These are phyloP conservation scores for Hoplostethus atlanticus DNA, from an alignment of 2,797 vertebrate species.

Conservation along the genomic window DNA sequence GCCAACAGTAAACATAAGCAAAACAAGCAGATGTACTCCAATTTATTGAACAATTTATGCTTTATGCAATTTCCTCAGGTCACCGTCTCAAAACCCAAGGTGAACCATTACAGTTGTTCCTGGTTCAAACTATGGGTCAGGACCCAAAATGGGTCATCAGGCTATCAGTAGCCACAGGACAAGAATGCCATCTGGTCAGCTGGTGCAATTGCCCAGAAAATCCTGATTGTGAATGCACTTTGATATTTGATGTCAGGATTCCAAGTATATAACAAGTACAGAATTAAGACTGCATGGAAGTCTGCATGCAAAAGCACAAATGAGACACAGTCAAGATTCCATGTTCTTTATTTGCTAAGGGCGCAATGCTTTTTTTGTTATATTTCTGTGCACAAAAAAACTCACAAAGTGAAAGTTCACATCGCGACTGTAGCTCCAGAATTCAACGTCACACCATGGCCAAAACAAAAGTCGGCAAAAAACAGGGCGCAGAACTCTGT, in stretches of 20 bases:
- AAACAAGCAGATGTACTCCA: too few species aligned
- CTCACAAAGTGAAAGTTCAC: slow-evolving; percentile 93
- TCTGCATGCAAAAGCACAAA: slow-evolving; percentile 79
- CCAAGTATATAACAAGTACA: background rate
- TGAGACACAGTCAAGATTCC: slow-evolving; percentile 91
- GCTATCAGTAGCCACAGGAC: too few species aligned
- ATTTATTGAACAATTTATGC: too few species aligned
- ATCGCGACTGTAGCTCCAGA: slow-evolving; percentile 93
- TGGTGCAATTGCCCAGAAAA: too few species aligned
- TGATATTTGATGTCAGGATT: background rate
- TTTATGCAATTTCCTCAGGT: too few species aligned
- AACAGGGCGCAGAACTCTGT: slow-evolving; percentile 90
- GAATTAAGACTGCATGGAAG: slow-evolving; percentile 11
- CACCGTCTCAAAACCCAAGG: too few species aligned
- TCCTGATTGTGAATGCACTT: background rate
- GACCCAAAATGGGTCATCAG: too few species aligned
- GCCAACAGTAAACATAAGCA: too few species aligned
- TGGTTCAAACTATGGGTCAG: too few species aligned
- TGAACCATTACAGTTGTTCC: too few species aligned
- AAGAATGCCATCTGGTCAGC: too few species aligned
- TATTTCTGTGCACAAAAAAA: slow-evolving; percentile 95
- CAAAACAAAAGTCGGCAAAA: slow-evolving; percentile 94
- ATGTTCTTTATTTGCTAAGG: slow-evolving; percentile 96
- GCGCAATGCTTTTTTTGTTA: slow-evolving; percentile 90
- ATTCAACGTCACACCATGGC: slow-evolving; percentile 91